Conservation (phyloP, 2,888 invertebrate species). For the Cancer borealis region DNA sequence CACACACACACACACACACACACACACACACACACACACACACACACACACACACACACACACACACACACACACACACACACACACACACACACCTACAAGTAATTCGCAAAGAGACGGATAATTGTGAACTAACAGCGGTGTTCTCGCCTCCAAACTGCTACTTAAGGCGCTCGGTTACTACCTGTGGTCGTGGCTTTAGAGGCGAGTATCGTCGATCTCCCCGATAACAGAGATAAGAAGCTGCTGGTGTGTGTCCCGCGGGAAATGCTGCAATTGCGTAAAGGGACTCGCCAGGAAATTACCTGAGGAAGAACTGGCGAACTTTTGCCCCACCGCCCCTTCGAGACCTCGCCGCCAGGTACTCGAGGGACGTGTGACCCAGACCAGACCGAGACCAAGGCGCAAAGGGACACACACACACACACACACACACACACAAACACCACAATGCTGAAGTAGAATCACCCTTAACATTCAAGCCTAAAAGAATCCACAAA, state of each 20-base stretch:
- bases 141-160: neutral
- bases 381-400: neutral
- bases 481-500: neutral
- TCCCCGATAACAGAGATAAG: constrained; percentile 29
- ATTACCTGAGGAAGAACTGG: constrained; percentile 40
- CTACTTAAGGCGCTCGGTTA: neutral
- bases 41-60: neutral
- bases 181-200: constrained; percentile 17
- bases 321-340: neutral
- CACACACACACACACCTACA: neutral
- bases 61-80: constrained; percentile 28
- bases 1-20: neutral
- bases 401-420: too few species aligned
- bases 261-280: constrained; percentile 28
- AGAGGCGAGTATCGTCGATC: constrained; percentile 24
- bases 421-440: too few species aligned
- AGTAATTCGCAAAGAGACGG: constrained; percentile 24
- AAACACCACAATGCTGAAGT: neutral
- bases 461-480: neutral
- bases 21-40: neutral
- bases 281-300: constrained; percentile 34
- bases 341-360: neutral
- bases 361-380: neutral
- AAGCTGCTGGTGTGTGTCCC: constrained; percentile 23
- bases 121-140: constrained; percentile 29